Evolutionary conservation across 2,113 vertebrate species (phyloP).

Genomic region (Rhea pennata): DNA sequence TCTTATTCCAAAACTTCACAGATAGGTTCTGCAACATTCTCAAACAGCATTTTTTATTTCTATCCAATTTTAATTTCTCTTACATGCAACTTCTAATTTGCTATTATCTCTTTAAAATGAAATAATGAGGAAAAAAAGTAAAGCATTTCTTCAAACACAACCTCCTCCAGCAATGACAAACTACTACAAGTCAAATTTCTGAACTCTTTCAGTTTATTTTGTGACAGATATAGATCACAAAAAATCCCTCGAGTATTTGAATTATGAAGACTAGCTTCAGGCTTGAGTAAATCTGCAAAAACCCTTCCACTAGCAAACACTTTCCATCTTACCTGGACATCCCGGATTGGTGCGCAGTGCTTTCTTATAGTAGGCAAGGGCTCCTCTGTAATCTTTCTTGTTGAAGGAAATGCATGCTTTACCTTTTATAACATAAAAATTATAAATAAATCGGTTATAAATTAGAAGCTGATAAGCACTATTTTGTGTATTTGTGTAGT

Average conservation of each 20-base stretch:
- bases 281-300: not conserved
- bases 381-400: conserved; percentile 98
- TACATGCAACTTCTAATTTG: not conserved
- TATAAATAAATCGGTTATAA: not conserved
- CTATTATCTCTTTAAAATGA: not conserved
- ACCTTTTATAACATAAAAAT: conserved; percentile 75
- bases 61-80: not conserved
- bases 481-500: not conserved
- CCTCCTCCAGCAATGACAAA: not conserved
- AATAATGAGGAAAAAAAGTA: not conserved
- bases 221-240: not conserved
- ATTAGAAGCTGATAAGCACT: not conserved
- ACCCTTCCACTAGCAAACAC: not conserved
- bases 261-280: not conserved
- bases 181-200: not conserved
- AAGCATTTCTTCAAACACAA: not conserved
- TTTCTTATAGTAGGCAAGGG: conserved; percentile 98
- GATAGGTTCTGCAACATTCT: not conserved
- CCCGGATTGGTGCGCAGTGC: conserved; percentile 96
- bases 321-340: conserved; percentile 88
- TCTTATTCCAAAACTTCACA: not conserved
- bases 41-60: not conserved
- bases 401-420: conserved; percentile 99
- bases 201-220: not conserved
- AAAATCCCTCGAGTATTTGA: not conserved